phyloP scores from a whole-genome alignment of 2,888 invertebrate genomes.

The Pyrocoelia pectoralis region DNA sequence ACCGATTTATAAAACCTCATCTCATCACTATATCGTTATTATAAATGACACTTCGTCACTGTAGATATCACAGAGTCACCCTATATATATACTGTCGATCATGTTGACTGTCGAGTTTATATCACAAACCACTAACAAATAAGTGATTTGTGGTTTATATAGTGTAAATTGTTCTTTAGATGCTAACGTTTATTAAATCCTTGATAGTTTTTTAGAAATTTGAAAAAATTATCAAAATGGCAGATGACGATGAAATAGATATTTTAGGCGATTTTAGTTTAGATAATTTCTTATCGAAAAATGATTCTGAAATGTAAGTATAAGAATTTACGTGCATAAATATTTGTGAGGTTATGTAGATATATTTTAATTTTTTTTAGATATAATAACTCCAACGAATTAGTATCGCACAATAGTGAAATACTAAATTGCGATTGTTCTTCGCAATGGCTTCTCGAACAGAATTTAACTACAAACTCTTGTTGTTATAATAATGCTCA shows the following conservation, averaged over 20 bases:
- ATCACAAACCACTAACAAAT: no score
- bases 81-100: no score
- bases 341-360: conserved; percentile 13
- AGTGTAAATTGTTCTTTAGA: neutral
- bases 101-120: no score
- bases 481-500: conserved; percentile 67
- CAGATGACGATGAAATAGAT: conserved; percentile 78
- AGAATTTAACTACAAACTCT: conserved; percentile 61
- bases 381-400: conserved; percentile 2
- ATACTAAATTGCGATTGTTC: conserved; percentile 66
- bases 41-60: no score
- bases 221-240: conserved; percentile 61
- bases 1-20: no score
- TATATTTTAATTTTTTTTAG: neutral
- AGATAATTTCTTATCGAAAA: conserved; percentile 69
- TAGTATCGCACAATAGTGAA: conserved; percentile 58
- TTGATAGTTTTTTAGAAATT: neutral
- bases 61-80: no score
- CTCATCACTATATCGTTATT: no score
- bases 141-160: no score
- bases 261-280: conserved; percentile 75
- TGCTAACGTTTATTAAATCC: no score
- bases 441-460: conserved; percentile 70
- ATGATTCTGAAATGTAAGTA: conserved; percentile 68
- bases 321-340: neutral